Base-by-base conservation (phyloP, 2,113 vertebrate species). In the Nesoenas mayeri region DNA sequence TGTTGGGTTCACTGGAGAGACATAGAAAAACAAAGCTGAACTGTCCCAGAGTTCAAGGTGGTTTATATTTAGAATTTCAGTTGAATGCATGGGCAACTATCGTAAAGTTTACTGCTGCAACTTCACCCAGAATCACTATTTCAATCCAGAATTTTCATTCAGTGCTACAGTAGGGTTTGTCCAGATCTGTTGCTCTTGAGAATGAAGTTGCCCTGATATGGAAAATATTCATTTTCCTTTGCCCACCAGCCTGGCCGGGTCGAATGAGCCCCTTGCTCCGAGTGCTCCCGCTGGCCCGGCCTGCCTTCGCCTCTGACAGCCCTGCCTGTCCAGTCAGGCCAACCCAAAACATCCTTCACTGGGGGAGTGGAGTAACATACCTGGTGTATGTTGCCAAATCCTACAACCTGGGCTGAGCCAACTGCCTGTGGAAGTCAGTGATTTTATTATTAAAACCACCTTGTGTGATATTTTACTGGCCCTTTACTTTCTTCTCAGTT, bases 221-320 rank as follows among this genome's bases (percentile, higher is more conserved):
- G 22, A 54, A 65, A 53, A 36, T 15, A 31, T 17, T 38, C 32
- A 71, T 64, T 56, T 56, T 25, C 38, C 19, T 62, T 84, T 56
- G 34, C 18, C 17, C 18, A 47, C 44, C 44, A 47, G 44, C 18
- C 44, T 47, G 44, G 44, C 44, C 18, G 18, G 44, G 44, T 9
- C 18, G 18, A 19, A 47, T 47, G 44, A 18, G 18, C 8, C 44
- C 44, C 0, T 0, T 8, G 44, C 4, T 24, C 20, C 32, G 47
- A 21, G 5, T 48, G 51, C 47, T 70, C 60, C 50, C 1, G 0
- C 31, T 57, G 34, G 28, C 44, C 65, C 26, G 71, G 61, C 42
- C 42, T 64, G 6, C 57, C 32, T 34, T 50, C 47, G 25, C 40
- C 66, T 17, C 1, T 22, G 66, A 40, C 32, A 71, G 53, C n/a